Conservation (phyloP, 1,140 invertebrate species). For the Drosophila kurseongensis region DNA sequence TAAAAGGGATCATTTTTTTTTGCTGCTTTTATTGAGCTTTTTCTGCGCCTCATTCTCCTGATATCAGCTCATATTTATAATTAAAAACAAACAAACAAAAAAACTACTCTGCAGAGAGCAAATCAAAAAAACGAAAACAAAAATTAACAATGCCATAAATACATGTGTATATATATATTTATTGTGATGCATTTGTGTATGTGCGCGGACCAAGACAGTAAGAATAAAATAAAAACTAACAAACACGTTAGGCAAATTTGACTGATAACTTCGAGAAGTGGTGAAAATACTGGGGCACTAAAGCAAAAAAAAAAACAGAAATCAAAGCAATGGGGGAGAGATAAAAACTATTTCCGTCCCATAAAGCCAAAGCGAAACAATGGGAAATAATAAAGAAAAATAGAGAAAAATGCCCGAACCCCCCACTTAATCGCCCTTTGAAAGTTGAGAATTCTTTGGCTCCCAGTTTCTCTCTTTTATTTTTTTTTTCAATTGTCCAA, state of each 20-base stretch:
- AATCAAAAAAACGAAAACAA: conserved; percentile 37
- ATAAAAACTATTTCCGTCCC: conserved; percentile 70
- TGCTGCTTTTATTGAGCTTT: conserved; percentile 6
- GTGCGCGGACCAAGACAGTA: conserved; percentile 7
- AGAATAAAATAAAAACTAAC: conserved; percentile 26
- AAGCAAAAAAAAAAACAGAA: conserved; percentile 13
- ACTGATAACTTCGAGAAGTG: conserved; percentile 50
- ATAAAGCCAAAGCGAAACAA: conserved; percentile 53
- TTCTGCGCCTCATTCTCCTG: conserved; percentile 10
- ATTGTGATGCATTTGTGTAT: conserved; percentile 11
- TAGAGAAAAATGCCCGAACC: conserved; percentile 19
- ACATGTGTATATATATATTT: conserved; percentile 5
- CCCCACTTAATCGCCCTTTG: conserved; percentile 9
- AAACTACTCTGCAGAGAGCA: conserved; percentile 26
- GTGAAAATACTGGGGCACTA: conserved; percentile 22
- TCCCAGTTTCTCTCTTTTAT: conserved; percentile 6
- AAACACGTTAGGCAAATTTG: conserved; percentile 58
- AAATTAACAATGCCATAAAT: conserved; percentile 15
- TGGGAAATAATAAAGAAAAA: conserved; percentile 27
- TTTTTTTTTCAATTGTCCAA: conserved; percentile 13
- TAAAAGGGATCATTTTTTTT: conserved; percentile 19
- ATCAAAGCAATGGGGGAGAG: conserved; percentile 23
- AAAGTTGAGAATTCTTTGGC: conserved; percentile 39
- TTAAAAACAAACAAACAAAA: conserved; percentile 53
- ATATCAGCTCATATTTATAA: conserved; percentile 65